Evolutionary conservation across 2,888 invertebrate genomes (phyloP), one percentile per base, ranked within the genome.

Genomic region (Hirtodrosophila histrioides): DNA sequence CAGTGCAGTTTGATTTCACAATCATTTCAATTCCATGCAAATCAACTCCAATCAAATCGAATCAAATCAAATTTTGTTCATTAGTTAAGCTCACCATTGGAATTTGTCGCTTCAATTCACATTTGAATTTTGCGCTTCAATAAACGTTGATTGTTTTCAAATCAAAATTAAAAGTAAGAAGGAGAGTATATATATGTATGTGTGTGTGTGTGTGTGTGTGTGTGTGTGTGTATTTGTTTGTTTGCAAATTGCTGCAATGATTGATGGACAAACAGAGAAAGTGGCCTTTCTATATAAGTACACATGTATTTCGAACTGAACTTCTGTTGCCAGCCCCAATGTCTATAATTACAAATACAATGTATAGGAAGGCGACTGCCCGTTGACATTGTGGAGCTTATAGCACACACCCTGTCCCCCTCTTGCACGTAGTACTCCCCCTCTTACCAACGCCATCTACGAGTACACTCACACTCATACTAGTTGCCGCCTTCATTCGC

Each of bases 221-320:
- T 50, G 6, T 43, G 39, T 63, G 11, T 45, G 31, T 49, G 24
- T 54, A 8, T 45, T 17, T 56, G 17, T 45, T 12, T 44, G 45
- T 29, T 46, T 58, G 54, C 70, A 46, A 70, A 51, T 72, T 64
- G 39, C 55, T 61, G 55, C 62, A 61, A 69, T 75, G 78, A 75
- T 75, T 78, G 65, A 65, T 69, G 58, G 37, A 50, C 33, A 71
- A 65, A 54, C 45, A 70, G 65, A 53, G 75, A 63, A 57, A 71
- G 54, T 66, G 31, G 45, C 7, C 46, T 50, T 57, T 11, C 40
- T 9, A 6, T 9, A 31, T 31, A 2, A 65, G 10, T 57, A 11
- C 17, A 17, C 5, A 27, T 64, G 31, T 46, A 49, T 49, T 60
- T 64, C 11, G 35, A 49, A 55, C 27, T 27, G 27, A 17, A 27